Evolutionary conservation across 2,113 vertebrate species (phyloP).

Genomic region (Bombycilla garrulus): DNA sequence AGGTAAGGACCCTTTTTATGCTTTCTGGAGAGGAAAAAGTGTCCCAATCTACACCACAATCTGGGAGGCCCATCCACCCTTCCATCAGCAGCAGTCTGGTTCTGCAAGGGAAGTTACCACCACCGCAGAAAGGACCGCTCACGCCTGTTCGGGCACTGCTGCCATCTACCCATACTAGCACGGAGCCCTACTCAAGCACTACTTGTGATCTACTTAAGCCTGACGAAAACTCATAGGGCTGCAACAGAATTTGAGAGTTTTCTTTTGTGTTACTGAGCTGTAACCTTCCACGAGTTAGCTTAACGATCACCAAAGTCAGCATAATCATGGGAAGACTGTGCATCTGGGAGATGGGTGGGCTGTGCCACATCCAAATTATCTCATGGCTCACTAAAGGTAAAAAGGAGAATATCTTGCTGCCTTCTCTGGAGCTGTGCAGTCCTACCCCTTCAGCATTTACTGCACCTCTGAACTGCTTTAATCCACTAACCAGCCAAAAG

Average conservation of each 20-base stretch:
- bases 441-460: neutral
- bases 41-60: rapidly evolving
- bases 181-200: neutral
- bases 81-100: neutral
- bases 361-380: neutral
- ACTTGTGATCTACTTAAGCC: neutral
- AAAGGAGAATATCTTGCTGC: neutral
- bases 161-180: neutral
- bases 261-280: neutral
- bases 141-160: neutral
- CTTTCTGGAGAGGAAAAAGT: neutral
- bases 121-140: neutral
- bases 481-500: neutral
- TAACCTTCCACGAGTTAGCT: neutral
- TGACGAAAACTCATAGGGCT: neutral
- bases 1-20: rapidly evolving
- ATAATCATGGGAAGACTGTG: neutral
- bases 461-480: neutral
- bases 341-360: neutral
- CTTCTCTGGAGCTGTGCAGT: neutral
- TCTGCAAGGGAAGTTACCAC: neutral
- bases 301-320: neutral
- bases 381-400: neutral
- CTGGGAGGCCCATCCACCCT: neutral
- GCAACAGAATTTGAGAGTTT: neutral